Base-by-base conservation (phyloP, 2,888 invertebrate species). In the Lypha dubia region DNA sequence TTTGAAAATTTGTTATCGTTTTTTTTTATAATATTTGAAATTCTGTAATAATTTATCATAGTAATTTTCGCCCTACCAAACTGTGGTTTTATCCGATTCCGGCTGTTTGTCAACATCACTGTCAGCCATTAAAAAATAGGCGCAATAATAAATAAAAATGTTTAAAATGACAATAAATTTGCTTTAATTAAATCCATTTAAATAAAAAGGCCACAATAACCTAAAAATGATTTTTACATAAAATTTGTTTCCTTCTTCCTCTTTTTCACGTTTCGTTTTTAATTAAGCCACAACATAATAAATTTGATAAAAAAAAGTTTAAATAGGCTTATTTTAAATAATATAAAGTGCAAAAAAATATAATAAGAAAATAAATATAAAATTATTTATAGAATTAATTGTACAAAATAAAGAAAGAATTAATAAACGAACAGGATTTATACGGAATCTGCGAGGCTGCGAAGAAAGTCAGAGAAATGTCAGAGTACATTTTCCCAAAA, bases 131-230 rank as follows among this genome's bases (percentile, higher is more conserved):
- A 38, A 68, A 46, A 35, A 32, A 5, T 5, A 35, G n/a, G n/a
- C n/a, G n/a, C 9, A 35, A 38, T 13, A 70, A 28, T 28, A 22
- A 20, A 38, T 15, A 28, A 56, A 24, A 44, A 24, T 63, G 24
- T 63, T 41, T 44, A n/a, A 63, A 24, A 63, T 63, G n/a, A 28
- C 56, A n/a, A 70, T 58, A 70, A 58, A 58, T 58, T 60, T n/a
- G 56, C 13, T 60, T 71, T 58, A 71, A 71, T 71, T 46, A 46
- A 71, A 46, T 71, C n/a, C 22, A 60, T 71, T 60, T 44, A 15
- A 60, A 62, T 62, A 28, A 51, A 32, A 60, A 63, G n/a, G 13
- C 49, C 35, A n/a, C 44, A 46, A 46, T 49, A 49, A 49, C 60
- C 60, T 73, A 49, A 49, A 2, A 22, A 22, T 22, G 49, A 49